Percentiles rank a stretch among this genome's conserved stretches.
These are phyloP conservation scores for Mnemiopsis leidyi DNA, from an alignment of 37 sponge, comb jelly and placozoan species.

Conservation along the genomic window DNA sequence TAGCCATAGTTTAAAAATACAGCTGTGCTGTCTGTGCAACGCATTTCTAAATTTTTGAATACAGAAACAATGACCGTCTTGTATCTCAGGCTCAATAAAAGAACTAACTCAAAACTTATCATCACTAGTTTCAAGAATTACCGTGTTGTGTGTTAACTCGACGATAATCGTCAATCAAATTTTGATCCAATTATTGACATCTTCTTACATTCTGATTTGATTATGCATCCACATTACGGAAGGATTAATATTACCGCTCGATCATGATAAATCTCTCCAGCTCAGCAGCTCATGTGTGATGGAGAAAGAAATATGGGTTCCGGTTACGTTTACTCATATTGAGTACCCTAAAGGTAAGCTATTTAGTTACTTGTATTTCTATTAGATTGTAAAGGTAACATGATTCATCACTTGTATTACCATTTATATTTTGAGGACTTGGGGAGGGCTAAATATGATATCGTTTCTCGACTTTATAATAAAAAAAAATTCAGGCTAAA, in stretches of 20 bases:
- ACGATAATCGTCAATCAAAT: neutral
- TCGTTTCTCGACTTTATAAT: too few relatives aligned
- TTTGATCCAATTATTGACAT: neutral
- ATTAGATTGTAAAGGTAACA: too few relatives aligned
- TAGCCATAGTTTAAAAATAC: too few relatives aligned
- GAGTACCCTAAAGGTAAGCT: constrained; percentile 55
- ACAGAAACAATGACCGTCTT: too few relatives aligned
- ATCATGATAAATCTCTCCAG: neutral
- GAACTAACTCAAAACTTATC: neutral
- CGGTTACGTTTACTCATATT: constrained; percentile 45
- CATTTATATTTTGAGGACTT: too few relatives aligned
- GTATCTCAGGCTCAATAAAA: too few relatives aligned
- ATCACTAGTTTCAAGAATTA: neutral
- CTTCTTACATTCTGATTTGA: neutral
- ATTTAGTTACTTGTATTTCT: neutral
- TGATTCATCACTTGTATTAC: too few relatives aligned
- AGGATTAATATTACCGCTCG: neutral
- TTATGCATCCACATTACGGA: neutral
- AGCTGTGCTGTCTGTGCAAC: too few relatives aligned
- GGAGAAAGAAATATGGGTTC: constrained; percentile 7
- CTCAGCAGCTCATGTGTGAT: neutral
- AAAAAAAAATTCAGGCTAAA: too few relatives aligned
- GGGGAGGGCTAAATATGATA: too few relatives aligned
- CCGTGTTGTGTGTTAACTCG: neutral
- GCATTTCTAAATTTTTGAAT: too few relatives aligned